Percentiles rank a stretch among this genome's conserved stretches.
Evolutionary conservation across 2,113 vertebrate genomes (phyloP).

Genomic region (Eolophus roseicapilla): DNA sequence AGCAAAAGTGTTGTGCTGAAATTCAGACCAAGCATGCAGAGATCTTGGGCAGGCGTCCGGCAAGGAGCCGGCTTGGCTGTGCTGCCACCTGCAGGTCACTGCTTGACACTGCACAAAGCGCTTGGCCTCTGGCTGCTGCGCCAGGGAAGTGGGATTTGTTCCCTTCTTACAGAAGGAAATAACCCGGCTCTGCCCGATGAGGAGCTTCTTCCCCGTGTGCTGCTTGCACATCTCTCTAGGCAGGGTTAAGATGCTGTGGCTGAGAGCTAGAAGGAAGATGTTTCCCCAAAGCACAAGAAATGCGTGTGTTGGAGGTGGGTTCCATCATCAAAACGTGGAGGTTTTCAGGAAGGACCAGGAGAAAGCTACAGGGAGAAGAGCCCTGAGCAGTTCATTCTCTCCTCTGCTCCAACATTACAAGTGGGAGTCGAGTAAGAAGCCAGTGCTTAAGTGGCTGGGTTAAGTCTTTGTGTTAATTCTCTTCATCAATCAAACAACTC

Average conservation of each 20-base stretch:
- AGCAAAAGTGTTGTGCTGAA: neutral
- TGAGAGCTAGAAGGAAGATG: neutral
- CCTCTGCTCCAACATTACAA: neutral
- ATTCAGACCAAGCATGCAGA: neutral
- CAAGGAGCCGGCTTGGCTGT: neutral
- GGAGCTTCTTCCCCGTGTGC: neutral
- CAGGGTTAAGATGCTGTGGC: neutral
- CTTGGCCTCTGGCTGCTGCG: neutral
- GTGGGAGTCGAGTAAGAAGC: neutral
- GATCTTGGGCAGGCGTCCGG: neutral
- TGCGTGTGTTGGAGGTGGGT: accelerated
- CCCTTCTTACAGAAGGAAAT: neutral
- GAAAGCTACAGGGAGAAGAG: neutral
- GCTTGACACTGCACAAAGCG: neutral
- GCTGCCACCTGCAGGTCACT: neutral
- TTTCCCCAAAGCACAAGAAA: neutral
- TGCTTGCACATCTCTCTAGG: neutral
- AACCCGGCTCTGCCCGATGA: neutral
- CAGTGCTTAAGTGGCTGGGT: neutral
- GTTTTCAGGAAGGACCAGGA: neutral
- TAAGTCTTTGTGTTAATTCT: neutral
- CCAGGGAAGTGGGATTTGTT: neutral
- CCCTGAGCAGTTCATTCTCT: neutral
- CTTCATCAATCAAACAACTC: neutral
- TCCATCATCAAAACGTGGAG: neutral